These are phyloP conservation scores for Tenthredo mesomela DNA, from an alignment of 2,888 invertebrate genomes.

Conservation along the genomic window DNA sequence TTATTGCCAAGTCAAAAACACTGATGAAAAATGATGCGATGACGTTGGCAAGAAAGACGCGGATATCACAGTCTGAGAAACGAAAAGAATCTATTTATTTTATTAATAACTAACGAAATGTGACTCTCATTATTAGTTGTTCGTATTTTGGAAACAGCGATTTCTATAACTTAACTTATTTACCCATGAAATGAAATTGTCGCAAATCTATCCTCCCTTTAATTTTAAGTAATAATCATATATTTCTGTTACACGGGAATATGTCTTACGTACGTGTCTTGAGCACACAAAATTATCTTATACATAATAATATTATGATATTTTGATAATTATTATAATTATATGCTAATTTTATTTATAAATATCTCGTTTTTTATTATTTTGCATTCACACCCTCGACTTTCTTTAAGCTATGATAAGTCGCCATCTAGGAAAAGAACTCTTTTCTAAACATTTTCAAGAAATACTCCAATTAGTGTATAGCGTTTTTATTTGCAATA, in stretches of 20 bases:
- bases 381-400: neutral
- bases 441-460: neutral
- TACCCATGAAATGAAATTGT: conserved; percentile 12
- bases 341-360: conserved; percentile 75
- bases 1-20: conserved; percentile 14
- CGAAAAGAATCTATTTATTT: conserved; percentile 44
- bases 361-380: conserved; percentile 55
- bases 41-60: conserved; percentile 37
- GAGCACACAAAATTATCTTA: conserved; percentile 68
- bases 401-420: neutral
- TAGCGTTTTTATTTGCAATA: conserved; percentile 1
- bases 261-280: conserved; percentile 75
- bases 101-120: conserved; percentile 28
- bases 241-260: conserved; percentile 72
- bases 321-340: conserved; percentile 73
- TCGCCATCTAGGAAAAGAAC: neutral
- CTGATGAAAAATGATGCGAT: neutral
- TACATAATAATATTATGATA: conserved; percentile 66
- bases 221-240: conserved; percentile 52
- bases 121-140: conserved; percentile 18
- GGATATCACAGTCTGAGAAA: conserved; percentile 45
- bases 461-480: neutral
- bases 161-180: conserved; percentile 50
- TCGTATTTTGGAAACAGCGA: neutral
- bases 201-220: conserved; percentile 4